Evolutionary conservation across 2,888 invertebrate species (phyloP).

Genomic region (Resseliella maxima): DNA sequence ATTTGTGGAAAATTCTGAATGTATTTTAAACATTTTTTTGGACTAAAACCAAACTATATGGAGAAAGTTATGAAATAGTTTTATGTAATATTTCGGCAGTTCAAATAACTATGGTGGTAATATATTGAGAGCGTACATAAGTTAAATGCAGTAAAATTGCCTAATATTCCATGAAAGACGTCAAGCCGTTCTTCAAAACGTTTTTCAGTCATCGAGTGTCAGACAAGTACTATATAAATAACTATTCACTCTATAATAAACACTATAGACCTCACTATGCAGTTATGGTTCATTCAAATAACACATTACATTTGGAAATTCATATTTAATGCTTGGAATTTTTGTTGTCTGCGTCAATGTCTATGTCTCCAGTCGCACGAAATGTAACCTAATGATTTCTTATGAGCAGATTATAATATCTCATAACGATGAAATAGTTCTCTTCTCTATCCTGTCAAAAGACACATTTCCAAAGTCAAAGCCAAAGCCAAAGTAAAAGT

Average conservation of each 20-base stretch:
- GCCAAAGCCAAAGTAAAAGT: too few relatives aligned
- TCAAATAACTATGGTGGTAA: background rate
- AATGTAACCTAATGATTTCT: background rate
- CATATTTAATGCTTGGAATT: constrained; percentile 27
- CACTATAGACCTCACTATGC: background rate
- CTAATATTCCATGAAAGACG: background rate
- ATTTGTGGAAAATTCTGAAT: background rate
- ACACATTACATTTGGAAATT: background rate
- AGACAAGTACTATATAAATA: constrained; percentile 25
- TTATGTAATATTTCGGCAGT: background rate
- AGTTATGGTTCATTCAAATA: background rate
- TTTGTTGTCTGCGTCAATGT: background rate
- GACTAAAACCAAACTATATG: too few relatives aligned
- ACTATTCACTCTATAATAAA: background rate
- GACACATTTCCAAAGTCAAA: background rate
- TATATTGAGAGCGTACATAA: background rate
- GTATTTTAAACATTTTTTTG: background rate
- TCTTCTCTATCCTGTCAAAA: constrained; percentile 14
- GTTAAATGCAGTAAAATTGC: background rate
- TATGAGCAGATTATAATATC: background rate
- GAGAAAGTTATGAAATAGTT: background rate
- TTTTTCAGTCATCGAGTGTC: background rate
- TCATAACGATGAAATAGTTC: background rate
- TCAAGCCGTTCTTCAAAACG: background rate
- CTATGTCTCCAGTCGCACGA: background rate